These are phyloP conservation scores for Muscicapa striata DNA, from an alignment of 2,797 vertebrate genomes.

Conservation along the genomic window DNA sequence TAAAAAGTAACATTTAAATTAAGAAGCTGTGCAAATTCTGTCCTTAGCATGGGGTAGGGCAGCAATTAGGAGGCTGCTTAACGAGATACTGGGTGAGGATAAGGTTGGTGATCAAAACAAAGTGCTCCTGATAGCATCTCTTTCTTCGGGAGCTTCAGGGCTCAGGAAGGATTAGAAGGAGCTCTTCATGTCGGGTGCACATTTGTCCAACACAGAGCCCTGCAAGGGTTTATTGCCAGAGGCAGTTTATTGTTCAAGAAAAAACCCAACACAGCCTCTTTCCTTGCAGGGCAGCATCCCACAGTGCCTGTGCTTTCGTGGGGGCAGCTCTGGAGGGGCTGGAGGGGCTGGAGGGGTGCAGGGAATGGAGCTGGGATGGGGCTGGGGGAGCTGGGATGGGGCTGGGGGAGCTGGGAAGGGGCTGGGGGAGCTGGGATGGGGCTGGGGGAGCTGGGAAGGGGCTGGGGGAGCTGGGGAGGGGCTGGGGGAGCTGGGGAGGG, in stretches of 20 bases:
- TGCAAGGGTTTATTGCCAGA: neutral
- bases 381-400: neutral
- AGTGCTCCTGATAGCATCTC: conserved; percentile 4
- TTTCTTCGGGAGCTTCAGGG: conserved; percentile 25
- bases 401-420: too few species aligned
- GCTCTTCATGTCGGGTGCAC: neutral
- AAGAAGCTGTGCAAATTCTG: conserved; percentile 16
- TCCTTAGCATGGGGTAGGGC: conserved; percentile 33
- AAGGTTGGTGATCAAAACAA: conserved; percentile 33
- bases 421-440: too few species aligned
- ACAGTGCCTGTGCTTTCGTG: neutral
- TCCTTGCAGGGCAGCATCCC: neutral
- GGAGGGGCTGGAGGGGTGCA: neutral
- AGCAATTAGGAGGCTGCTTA: conserved; percentile 5
- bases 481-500: too few species aligned
- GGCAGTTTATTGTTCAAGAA: neutral
- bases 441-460: too few species aligned
- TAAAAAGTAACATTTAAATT: conserved; percentile 22
- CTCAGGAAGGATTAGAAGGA: neutral
- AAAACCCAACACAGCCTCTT: neutral
- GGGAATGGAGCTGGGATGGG: too few species aligned
- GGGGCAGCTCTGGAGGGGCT: neutral
- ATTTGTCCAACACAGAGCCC: neutral
- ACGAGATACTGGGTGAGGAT: neutral
- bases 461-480: too few species aligned